Base-by-base conservation (phyloP, 1,140 invertebrate species). In the Thaumatotibia leucotreta region DNA sequence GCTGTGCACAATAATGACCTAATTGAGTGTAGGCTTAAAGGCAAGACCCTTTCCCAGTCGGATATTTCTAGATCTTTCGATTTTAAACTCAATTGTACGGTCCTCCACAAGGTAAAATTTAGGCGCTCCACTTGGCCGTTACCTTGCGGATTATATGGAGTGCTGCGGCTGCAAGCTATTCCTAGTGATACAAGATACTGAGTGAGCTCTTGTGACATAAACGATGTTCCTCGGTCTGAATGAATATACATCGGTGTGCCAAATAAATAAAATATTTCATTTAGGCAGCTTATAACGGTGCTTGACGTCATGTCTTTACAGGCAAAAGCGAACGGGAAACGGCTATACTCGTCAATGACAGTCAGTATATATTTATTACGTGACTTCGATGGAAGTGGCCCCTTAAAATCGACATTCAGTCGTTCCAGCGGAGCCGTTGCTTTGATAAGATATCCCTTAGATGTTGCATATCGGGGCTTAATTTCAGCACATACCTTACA, bases 271-370 rank as follows among this genome's bases (percentile, higher is more conserved):
- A 76, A 79, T 10, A 79, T 2, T 9, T 70, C 45, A 20, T 62
- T 70, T 14, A 79, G 23, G 20, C 61, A 61, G 4, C 67, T 74
- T 11, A 73, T 74, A 17, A 79, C 70, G 58, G 74, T 79, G 5
- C 8, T 58, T 17, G 70, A 54, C 11, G 31, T 35, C 17, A 73
- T 54, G 32, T 79, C 74, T 35, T 31, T 29, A 22, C 70, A 73
- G 4, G 71, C 33, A 32, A 65, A 76, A 2, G 74, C 74, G 33
- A 76, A 79, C 4, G 72, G 72, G 27, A 74, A 79, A 50, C 70
- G 27, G 0, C 39, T 65, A 52, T 61, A 79, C 64, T 79, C 74
- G 32, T 79, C 76, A 20, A 76, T 73, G 2, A 76, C 49, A 1
- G 73, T 75, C 1, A 76, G 39, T 17, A 79, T 71, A 52, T 72